A percentile compares a stretch with the other conserved stretches of the same genome.
phyloP scores from a whole-genome alignment of 2,113 vertebrate genomes.

The Anas platyrhynchos region DNA sequence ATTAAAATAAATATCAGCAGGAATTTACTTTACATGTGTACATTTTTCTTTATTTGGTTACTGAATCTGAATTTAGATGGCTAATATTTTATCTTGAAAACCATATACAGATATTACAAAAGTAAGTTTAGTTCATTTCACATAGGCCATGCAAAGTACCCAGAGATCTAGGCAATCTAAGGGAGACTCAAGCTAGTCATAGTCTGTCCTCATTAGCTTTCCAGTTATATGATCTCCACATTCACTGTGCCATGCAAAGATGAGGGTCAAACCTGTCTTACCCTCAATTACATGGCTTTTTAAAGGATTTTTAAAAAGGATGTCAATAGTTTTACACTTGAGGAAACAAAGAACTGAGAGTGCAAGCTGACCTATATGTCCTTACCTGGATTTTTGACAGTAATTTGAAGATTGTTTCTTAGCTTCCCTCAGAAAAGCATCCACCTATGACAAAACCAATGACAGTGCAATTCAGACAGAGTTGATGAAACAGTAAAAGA shows the following conservation, averaged over 20 bases:
- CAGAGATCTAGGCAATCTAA: not conserved
- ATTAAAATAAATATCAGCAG: not conserved
- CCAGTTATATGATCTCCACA: not conserved
- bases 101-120: not conserved
- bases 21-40: not conserved
- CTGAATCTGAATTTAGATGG: not conserved
- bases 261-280: not conserved
- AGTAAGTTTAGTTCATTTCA: not conserved
- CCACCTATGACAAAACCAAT: not conserved
- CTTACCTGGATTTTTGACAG: not conserved
- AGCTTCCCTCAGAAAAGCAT: not conserved
- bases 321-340: not conserved
- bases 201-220: not conserved
- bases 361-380: not conserved
- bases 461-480: not conserved
- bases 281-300: not conserved
- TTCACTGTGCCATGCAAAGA: not conserved
- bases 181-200: not conserved
- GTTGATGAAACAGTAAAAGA: not conserved
- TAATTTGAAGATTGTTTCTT: not conserved
- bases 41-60: not conserved
- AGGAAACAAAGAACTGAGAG: not conserved
- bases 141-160: not conserved
- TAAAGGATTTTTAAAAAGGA: not conserved
- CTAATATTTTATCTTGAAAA: not conserved